Evolutionary conservation across 2,888 invertebrate genomes (phyloP), one percentile per base, ranked within the genome.

Genomic region (Seira sanloemensis): DNA sequence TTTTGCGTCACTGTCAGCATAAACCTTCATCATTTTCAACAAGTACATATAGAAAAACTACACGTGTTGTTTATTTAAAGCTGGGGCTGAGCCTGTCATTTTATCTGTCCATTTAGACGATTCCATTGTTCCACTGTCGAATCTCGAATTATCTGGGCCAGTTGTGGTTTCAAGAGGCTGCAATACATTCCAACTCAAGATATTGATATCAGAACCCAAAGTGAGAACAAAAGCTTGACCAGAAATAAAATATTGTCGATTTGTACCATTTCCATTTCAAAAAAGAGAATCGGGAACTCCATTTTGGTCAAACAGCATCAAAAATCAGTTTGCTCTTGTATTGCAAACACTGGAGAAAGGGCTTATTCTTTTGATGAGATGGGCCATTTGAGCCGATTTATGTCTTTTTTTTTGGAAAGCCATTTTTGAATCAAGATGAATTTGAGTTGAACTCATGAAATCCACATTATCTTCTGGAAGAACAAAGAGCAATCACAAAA

Each of bases 11-110:
- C n/a, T 7, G 7, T 18, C n/a, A 58, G 18, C n/a, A 12, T 18
- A 58, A 18, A 58, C 37, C 12, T 58, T 4, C 2, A 12, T 58
- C n/a, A 16, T 58, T 58, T 58, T 58, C 58, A 58, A 58, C 58
- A n/a, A 58, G 58, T 58, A 58, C n/a, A n/a, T n/a, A n/a, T n/a
- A n/a, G n/a, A 58, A n/a, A 58, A 58, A 4, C n/a, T 58, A 58
- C 58, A 58, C 58, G 58, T 58, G 58, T 58, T 58, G 58, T 58
- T 58, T 58, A 58, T 58, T 58, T 58, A 46, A 67, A 65, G n/a
- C 76, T 37, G 46, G 65, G n/a, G n/a, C n/a, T 21, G 16, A 25
- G 66, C 46, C 23, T 27, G 37, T 37, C 12, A 37, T 37, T 12
- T 37, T 37, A 4, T 37, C 37, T 58, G n/a, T 58, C 58, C 50